Conservation (phyloP, 2,113 vertebrate species). For the Amblyornis subalaris region DNA sequence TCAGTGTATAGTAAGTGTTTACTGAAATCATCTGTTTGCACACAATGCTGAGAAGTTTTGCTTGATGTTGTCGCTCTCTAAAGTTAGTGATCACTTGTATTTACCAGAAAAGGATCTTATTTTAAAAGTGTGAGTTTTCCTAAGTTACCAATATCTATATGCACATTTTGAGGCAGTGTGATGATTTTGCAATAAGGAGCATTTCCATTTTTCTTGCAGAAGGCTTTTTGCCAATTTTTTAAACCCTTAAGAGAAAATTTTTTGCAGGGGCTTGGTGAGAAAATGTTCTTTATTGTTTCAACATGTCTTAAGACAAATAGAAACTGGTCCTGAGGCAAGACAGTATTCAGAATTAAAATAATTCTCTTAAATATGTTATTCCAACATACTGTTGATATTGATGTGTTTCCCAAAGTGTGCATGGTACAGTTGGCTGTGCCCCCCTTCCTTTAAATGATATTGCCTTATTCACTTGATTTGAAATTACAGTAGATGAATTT, state of each 20-base stretch:
- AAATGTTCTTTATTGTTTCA: slow-evolving; percentile 63
- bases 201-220: slow-evolving; percentile 34
- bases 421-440: background rate
- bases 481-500: background rate
- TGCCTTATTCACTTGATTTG: background rate
- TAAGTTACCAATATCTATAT: background rate
- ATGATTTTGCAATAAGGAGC: background rate
- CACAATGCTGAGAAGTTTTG: background rate
- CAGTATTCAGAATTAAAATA: slow-evolving; percentile 48
- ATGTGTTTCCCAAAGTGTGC: background rate
- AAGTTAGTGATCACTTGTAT: background rate
- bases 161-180: background rate
- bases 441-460: background rate
- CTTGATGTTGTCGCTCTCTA: background rate
- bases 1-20: background rate
- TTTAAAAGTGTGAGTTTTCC: background rate
- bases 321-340: slow-evolving; percentile 49
- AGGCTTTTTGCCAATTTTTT: slow-evolving; percentile 60
- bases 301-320: slow-evolving; percentile 55
- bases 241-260: slow-evolving; percentile 49
- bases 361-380: slow-evolving; percentile 44
- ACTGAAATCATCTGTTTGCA: background rate
- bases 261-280: slow-evolving; percentile 52
- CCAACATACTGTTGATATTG: background rate
- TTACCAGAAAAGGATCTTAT: background rate